Conservation (phyloP, 2,888 invertebrate species). For the Pecten maximus region DNA sequence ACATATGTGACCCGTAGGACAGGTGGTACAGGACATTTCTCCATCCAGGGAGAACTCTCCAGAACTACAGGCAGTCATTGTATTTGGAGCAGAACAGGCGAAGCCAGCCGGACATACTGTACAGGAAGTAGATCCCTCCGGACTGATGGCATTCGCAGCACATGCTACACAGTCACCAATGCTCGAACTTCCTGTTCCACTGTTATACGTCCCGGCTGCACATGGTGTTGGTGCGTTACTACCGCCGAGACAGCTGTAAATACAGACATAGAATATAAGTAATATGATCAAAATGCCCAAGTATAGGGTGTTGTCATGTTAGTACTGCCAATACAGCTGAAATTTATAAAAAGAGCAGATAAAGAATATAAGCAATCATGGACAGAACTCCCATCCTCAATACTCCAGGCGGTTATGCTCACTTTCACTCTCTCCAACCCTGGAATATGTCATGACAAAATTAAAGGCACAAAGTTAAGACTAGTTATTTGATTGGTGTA, state of each 20-base stretch:
- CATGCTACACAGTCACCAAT: conserved; percentile 63
- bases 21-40: conserved; percentile 70
- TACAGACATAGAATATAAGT: neutral
- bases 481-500: no score
- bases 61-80: conserved; percentile 65
- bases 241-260: conserved; percentile 68
- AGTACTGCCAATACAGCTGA: no score
- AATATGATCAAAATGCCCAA: no score
- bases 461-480: no score
- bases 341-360: no score
- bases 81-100: conserved; percentile 63
- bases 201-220: conserved; percentile 66
- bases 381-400: no score
- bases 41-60: conserved; percentile 70
- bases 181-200: conserved; percentile 52
- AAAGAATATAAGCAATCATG: no score
- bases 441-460: no score
- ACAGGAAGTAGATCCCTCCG: conserved; percentile 67
- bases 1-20: conserved; percentile 75
- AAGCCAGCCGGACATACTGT: conserved; percentile 75
- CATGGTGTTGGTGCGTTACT: conserved; percentile 59
- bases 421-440: no score
- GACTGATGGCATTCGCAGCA: conserved; percentile 62
- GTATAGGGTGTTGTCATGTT: no score
- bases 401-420: no score